phyloP scores from a whole-genome alignment of 2,797 vertebrate species.

The Denticeps clupeoides region DNA sequence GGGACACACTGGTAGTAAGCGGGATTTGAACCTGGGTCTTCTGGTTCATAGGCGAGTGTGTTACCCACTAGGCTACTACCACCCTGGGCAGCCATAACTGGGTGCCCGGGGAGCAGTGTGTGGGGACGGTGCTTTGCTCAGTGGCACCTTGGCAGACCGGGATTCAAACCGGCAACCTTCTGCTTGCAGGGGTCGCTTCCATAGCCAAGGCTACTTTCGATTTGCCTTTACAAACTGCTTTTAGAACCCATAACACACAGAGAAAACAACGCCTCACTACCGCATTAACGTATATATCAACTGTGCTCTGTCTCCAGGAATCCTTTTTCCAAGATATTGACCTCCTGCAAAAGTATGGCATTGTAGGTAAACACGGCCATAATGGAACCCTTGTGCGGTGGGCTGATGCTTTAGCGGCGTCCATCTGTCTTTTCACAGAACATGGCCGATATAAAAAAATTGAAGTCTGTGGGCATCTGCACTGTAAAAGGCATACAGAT shows the following conservation, averaged over 20 bases:
- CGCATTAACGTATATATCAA: background rate
- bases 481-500: constrained; percentile 96
- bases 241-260: background rate
- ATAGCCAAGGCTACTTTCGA: too few species aligned
- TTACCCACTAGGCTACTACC: too few species aligned
- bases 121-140: too few species aligned
- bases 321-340: constrained; percentile 96
- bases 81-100: too few species aligned
- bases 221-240: too few species aligned
- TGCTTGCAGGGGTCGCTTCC: too few species aligned
- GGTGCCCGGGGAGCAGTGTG: too few species aligned
- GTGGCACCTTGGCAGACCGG: too few species aligned
- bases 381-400: background rate
- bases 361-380: constrained; percentile 67
- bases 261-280: background rate
- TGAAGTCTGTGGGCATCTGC: constrained; percentile 92
- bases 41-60: too few species aligned
- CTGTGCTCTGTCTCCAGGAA: constrained; percentile 57
- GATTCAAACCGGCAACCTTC: too few species aligned
- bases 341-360: constrained; percentile 90
- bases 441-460: constrained; percentile 90
- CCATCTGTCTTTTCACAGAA: constrained; percentile 59
- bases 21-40: too few species aligned
- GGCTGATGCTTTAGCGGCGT: background rate
- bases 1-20: too few species aligned